Conservation (phyloP, 1,140 invertebrate species). For the Drosophila baimaii region DNA sequence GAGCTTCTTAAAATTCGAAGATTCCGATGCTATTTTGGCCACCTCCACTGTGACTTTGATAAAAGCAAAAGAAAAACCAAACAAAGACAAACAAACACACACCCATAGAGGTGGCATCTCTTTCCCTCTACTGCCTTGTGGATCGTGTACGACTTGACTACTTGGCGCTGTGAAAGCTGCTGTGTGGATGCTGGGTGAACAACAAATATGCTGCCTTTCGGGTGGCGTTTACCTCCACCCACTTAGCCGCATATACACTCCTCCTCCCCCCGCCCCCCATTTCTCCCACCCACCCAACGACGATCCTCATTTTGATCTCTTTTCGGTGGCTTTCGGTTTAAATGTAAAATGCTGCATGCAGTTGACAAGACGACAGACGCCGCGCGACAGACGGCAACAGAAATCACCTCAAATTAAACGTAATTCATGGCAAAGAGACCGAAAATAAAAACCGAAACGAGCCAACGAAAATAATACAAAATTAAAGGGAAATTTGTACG, state of each 20-base stretch:
- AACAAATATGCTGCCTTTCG: conserved; percentile 14
- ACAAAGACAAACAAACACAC: conserved; percentile 13
- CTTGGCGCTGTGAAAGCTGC: conserved; percentile 67
- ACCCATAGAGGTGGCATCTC: conserved; percentile 3
- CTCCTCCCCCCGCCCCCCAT: too few relatives aligned
- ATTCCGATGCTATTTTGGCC: not conserved
- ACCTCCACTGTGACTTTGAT: not conserved
- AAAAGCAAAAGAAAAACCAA: conserved; percentile 5
- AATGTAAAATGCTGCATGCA: conserved; percentile 77
- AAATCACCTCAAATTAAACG: conserved; percentile 59
- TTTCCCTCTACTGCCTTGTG: conserved; percentile 33
- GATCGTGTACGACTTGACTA: conserved; percentile 66
- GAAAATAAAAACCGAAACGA: conserved; percentile 39
- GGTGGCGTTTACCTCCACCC: conserved; percentile 39
- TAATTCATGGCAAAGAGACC: conserved; percentile 59
- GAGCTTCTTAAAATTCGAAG: too few relatives aligned
- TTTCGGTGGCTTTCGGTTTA: conserved; percentile 49
- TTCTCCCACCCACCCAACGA: conserved; percentile 1
- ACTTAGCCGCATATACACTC: not conserved
- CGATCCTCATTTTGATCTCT: conserved; percentile 54
- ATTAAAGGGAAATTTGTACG: conserved; percentile 59
- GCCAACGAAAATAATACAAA: conserved; percentile 45
- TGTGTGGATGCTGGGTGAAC: conserved; percentile 35
- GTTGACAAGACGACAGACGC: conserved; percentile 68
- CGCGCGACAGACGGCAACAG: conserved; percentile 33